Evolutionary conservation across 2,113 vertebrate species (phyloP).

Genomic region (rabbit (Oryctolagus cuniculus)): DNA sequence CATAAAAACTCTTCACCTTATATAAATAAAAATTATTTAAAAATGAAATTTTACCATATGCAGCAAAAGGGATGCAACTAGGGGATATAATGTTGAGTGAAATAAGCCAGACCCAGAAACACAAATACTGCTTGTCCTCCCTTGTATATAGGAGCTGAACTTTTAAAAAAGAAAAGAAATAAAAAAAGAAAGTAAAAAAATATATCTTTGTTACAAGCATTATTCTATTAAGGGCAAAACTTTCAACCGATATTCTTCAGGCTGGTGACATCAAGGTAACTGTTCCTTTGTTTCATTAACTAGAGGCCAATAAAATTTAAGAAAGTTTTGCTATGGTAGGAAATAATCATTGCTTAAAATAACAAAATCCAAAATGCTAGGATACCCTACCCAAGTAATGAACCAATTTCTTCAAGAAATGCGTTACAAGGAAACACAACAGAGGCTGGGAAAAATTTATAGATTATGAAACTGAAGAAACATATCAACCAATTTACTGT

Average conservation of each 20-base stretch:
- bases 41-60: too few species aligned
- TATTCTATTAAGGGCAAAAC: neutral
- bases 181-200: neutral
- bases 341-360: neutral
- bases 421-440: neutral
- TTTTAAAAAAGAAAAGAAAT: too few species aligned
- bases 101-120: too few species aligned
- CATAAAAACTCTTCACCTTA: too few species aligned
- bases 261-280: neutral
- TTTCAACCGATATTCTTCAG: neutral
- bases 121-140: too few species aligned
- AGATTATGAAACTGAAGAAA: too few species aligned
- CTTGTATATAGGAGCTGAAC: too few species aligned
- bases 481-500: rapidly evolving
- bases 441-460: neutral
- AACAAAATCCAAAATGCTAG: neutral
- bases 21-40: too few species aligned
- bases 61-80: too few species aligned
- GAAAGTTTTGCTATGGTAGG: neutral
- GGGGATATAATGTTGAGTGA: too few species aligned
- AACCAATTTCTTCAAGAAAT: neutral
- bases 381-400: neutral
- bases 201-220: neutral
- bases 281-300: neutral
- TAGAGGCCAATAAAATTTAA: neutral